phyloP scores from a whole-genome alignment of 2,888 invertebrate genomes.

The Ectropis crepuscularia region DNA sequence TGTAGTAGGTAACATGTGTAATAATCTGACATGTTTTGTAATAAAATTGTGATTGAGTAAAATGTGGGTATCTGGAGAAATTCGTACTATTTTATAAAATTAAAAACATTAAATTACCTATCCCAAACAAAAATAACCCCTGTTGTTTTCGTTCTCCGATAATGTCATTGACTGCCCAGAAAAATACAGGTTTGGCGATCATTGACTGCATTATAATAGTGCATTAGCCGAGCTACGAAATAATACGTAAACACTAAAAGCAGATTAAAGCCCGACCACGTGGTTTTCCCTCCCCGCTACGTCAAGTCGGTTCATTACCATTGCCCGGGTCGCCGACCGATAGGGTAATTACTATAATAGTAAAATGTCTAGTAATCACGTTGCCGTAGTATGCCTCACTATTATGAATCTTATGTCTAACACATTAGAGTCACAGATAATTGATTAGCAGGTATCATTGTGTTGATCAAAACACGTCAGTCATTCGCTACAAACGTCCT shows the following conservation, averaged over 20 bases:
- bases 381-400: constrained; percentile 28
- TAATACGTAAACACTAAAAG: constrained; percentile 17
- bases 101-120: too few species aligned
- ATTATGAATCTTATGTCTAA: constrained; percentile 44
- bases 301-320: constrained; percentile 42
- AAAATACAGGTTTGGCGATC: background rate
- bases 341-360: constrained; percentile 55
- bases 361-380: constrained; percentile 53
- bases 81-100: too few species aligned
- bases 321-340: constrained; percentile 52
- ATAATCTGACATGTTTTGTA: too few species aligned
- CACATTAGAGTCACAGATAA: constrained; percentile 38
- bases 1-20: too few species aligned
- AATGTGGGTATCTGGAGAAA: too few species aligned
- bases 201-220: constrained; percentile 1
- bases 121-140: too few species aligned
- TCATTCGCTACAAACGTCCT: constrained; percentile 67
- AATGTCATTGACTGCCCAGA: too few species aligned
- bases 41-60: too few species aligned
- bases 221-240: constrained; percentile 7
- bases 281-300: constrained; percentile 34
- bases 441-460: constrained; percentile 49
- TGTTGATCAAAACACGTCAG: constrained; percentile 53
- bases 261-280: constrained; percentile 37
- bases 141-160: too few species aligned